phyloP scores from a whole-genome alignment of 2,113 vertebrate species.

The Gorsachius goisagi region DNA sequence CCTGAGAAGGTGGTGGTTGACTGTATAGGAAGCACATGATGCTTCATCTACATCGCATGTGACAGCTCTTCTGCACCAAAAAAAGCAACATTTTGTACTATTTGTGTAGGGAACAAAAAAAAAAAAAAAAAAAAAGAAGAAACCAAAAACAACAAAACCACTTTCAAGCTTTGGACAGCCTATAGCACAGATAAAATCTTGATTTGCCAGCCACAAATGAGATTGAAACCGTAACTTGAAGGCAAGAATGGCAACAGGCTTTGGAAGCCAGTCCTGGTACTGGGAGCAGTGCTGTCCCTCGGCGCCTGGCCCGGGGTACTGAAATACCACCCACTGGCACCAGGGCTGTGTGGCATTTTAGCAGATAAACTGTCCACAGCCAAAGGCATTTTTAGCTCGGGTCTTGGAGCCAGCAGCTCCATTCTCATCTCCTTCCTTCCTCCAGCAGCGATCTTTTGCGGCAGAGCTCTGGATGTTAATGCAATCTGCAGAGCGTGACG shows the following conservation, averaged over 20 bases:
- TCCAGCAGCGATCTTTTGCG: not conserved
- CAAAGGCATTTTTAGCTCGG: not conserved
- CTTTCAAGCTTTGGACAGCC: not conserved
- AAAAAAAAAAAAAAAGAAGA: no score
- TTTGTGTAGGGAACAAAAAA: no score
- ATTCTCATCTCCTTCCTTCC: not conserved
- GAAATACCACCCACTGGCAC: not conserved
- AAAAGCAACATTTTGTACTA: not conserved
- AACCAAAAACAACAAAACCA: no score
- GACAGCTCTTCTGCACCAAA: not conserved
- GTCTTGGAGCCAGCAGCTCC: not conserved
- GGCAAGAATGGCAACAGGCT: not conserved
- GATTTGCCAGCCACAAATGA: not conserved
- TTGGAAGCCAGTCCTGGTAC: not conserved
- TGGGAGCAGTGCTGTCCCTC: rapidly evolving
- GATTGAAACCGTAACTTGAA: not conserved
- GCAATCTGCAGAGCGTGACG: not conserved
- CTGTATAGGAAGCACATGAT: not conserved
- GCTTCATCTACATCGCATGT: not conserved
- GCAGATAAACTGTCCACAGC: not conserved
- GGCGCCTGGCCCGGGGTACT: no score
- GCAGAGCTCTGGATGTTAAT: not conserved
- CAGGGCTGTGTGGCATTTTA: not conserved
- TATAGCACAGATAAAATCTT: not conserved
- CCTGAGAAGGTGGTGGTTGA: not conserved